A percentile compares a stretch with the other conserved stretches of the same genome.
phyloP scores from a whole-genome alignment of 2,797 vertebrate species.

The Enteromius thamalakanensis region DNA sequence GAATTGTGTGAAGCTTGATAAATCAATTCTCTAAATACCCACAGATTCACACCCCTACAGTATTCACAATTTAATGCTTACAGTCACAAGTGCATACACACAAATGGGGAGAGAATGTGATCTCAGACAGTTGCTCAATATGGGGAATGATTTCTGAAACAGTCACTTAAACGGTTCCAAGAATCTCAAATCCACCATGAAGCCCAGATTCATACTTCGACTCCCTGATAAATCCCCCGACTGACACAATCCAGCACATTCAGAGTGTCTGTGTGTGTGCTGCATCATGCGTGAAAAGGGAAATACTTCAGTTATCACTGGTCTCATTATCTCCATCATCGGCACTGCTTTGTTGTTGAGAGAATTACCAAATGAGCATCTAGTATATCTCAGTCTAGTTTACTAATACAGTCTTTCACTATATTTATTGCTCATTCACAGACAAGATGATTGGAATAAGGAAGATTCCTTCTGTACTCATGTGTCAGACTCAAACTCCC shows the following conservation, averaged over 20 bases:
- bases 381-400: not conserved
- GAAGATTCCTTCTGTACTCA: conserved; percentile 1
- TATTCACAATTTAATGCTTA: not conserved
- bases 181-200: conserved; percentile 45
- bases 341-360: not conserved
- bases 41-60: not conserved
- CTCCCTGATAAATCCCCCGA: conserved; percentile 25
- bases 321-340: conserved; percentile 3
- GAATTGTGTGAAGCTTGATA: not conserved
- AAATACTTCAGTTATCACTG: conserved; percentile 23
- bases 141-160: conserved; percentile 32
- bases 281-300: not conserved
- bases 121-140: conserved; percentile 37
- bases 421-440: conserved; percentile 8
- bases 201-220: conserved; percentile 41
- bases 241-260: conserved; percentile 39
- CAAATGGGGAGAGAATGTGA: not conserved
- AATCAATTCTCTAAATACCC: not conserved
- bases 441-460: not conserved
- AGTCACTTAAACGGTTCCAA: conserved; percentile 34
- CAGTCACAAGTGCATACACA: not conserved
- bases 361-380: not conserved
- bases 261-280: conserved; percentile 11
- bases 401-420: not conserved
- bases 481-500: conserved; percentile 10